Evolutionary conservation across 2,797 vertebrate species (phyloP).

Genomic region (Halcyon badia): DNA sequence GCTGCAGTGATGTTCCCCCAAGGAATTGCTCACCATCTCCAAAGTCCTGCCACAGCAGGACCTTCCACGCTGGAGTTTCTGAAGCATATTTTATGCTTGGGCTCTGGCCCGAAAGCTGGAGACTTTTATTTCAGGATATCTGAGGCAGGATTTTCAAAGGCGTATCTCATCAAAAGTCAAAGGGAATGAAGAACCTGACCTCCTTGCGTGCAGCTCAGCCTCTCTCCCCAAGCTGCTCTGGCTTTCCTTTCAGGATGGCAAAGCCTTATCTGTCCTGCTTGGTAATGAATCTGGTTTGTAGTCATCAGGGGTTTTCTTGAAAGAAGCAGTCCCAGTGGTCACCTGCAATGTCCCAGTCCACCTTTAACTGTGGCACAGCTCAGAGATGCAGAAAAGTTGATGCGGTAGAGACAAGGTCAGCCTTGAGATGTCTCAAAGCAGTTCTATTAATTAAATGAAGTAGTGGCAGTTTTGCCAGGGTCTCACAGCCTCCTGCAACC

Average conservation of each 20-base stretch:
- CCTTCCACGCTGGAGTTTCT: neutral
- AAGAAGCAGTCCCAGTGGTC: neutral
- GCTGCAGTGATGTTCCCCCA: neutral
- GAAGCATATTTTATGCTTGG: neutral
- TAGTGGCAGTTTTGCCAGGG: neutral
- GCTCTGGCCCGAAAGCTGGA: neutral
- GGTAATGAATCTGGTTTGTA: neutral
- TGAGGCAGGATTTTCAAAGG: constrained; percentile 51
- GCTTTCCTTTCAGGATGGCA: neutral
- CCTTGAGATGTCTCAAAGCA: neutral
- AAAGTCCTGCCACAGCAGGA: neutral
- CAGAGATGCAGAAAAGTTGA: neutral
- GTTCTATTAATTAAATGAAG: neutral
- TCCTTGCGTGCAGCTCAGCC: neutral
- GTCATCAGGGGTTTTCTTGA: neutral
- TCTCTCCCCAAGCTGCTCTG: neutral
- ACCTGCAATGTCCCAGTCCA: neutral
- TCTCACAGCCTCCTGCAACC: neutral
- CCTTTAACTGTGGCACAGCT: neutral
- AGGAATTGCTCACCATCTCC: neutral
- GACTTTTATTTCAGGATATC: constrained; percentile 6
- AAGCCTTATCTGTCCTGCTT: neutral
- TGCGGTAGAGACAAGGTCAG: neutral
- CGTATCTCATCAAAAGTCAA: constrained; percentile 37
- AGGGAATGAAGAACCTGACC: constrained; percentile 51